Evolutionary conservation across 2,888 invertebrate species (phyloP).

Genomic region (Caenorhabditis afra): DNA sequence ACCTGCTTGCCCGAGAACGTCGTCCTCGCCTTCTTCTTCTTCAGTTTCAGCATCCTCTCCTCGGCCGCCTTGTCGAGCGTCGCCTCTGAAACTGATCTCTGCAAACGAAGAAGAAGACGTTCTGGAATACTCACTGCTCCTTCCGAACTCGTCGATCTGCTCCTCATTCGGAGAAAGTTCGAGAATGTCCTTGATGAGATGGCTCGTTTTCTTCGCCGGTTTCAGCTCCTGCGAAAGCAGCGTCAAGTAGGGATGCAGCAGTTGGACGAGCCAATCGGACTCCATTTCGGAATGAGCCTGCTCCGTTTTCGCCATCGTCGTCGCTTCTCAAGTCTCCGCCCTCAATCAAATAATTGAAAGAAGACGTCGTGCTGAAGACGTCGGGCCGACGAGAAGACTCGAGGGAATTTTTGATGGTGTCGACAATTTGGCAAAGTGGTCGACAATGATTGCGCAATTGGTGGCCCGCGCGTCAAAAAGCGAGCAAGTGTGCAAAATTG

Average conservation of each 20-base stretch:
- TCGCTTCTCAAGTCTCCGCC: conserved; percentile 7
- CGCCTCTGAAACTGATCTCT: conserved; percentile 2
- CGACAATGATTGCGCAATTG: conserved; percentile 59
- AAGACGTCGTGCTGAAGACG: neutral
- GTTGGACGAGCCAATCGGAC: conserved; percentile 17
- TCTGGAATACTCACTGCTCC: conserved; percentile 42
- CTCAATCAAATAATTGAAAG: conserved; percentile 57
- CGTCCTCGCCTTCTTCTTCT: conserved; percentile 88
- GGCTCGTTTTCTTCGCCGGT: conserved; percentile 89
- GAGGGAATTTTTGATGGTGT: conserved; percentile 38
- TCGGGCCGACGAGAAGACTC: conserved; percentile 14
- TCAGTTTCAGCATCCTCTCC: conserved; percentile 12
- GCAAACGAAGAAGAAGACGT: neutral
- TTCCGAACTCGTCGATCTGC: conserved; percentile 55
- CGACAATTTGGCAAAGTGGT: conserved; percentile 59
- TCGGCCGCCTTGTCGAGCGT: neutral
- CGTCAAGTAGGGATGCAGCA: conserved; percentile 27
- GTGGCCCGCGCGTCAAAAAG: conserved; percentile 19
- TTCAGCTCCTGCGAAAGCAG: conserved; percentile 83
- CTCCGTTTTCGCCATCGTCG: neutral
- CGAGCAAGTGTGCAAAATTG: conserved; percentile 45
- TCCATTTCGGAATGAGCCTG: conserved; percentile 33
- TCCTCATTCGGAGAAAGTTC: conserved; percentile 83
- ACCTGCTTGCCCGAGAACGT: conserved; percentile 90
- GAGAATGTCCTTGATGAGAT: conserved; percentile 91